Evolutionary conservation across 1,140 invertebrate genomes (phyloP), one percentile per base, ranked within the genome.

Genomic region (Pachypeltis micranthus): DNA sequence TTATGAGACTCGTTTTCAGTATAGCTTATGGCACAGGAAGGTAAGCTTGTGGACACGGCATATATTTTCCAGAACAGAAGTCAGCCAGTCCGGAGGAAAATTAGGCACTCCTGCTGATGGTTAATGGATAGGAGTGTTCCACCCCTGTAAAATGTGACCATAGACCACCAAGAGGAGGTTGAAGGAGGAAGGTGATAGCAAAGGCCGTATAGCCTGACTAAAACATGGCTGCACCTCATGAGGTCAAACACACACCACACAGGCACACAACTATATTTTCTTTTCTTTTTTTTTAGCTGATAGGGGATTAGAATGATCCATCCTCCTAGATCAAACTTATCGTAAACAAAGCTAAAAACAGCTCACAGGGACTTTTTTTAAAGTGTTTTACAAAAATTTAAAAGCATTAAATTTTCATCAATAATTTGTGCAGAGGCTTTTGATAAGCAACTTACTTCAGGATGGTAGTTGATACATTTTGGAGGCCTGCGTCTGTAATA

Each of bases 391-490:
- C 31, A 7, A 39, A 39, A 39, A 39, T 10, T 10, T 39, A 10
- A 7, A 39, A 39, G 7, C 31, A 7, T 39, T 16, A 39, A 39
- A 39, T 10, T 1, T 62, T 24, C 16, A 58, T 34, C 25, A 26
- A n/a, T 51, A 51, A 55, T 51, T 24, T 2, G 7, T 28, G 14
- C 25, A 61, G 1, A 64, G 31, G n/a, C 56, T 25, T 2, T n/a
- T 27, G 10, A 10, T 44, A 54, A 24, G 1, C 19, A 16, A 27
- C 25, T 55, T 76, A 86, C 85, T 75, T 91, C 88, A 14, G 89
- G 88, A 75, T 93, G 91, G 74, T 92, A 91, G 69, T 88, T 91
- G 69, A 90, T 85, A 74, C 90, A 93, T 73, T 88, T 85, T 56
- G 79, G 80, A 31, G 88, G 87, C 68, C 87, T 79, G 63, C 80